A percentile compares a stretch with the other conserved stretches of the same genome.
phyloP scores from a whole-genome alignment of 2,113 vertebrate species.

The Phoxinus phoxinus region DNA sequence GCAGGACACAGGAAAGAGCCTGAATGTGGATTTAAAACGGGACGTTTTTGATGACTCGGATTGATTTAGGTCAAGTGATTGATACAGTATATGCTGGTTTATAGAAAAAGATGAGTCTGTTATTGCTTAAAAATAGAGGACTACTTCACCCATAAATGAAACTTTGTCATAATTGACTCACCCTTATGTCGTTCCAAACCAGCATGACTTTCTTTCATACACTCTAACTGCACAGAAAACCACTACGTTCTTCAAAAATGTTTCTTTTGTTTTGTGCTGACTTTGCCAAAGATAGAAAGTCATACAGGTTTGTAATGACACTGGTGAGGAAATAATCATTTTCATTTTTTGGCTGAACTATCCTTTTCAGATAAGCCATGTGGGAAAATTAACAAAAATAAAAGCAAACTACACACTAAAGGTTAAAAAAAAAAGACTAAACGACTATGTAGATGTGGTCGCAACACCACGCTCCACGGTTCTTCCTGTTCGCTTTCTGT shows the following conservation, averaged over 20 bases:
- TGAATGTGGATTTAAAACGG: not conserved
- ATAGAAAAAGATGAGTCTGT: not conserved
- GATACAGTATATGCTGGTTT: slow-evolving; percentile 10
- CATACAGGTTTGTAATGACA: not conserved
- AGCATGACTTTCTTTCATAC: not conserved
- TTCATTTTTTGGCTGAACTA: not conserved
- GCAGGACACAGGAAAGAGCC: slow-evolving; percentile 7
- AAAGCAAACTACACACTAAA: not conserved
- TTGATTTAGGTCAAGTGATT: slow-evolving; percentile 9
- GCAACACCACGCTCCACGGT: not conserved
- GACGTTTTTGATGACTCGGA: not conserved
- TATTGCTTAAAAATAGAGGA: not conserved
- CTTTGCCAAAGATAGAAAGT: not conserved
- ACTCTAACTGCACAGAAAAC: not conserved
- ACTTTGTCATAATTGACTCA: not conserved
- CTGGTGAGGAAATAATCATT: not conserved
- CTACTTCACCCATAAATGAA: not conserved
- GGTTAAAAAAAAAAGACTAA: not conserved
- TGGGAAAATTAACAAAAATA: not conserved
- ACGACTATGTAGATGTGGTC: not conserved
- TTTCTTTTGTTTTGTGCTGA: not conserved
- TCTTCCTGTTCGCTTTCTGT: slow-evolving; percentile 24
- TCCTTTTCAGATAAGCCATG: not conserved
- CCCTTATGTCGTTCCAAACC: not conserved
- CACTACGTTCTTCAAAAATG: not conserved